Base-by-base conservation (phyloP, 2,113 vertebrate genomes). In the Misgurnus mizolepis region DNA sequence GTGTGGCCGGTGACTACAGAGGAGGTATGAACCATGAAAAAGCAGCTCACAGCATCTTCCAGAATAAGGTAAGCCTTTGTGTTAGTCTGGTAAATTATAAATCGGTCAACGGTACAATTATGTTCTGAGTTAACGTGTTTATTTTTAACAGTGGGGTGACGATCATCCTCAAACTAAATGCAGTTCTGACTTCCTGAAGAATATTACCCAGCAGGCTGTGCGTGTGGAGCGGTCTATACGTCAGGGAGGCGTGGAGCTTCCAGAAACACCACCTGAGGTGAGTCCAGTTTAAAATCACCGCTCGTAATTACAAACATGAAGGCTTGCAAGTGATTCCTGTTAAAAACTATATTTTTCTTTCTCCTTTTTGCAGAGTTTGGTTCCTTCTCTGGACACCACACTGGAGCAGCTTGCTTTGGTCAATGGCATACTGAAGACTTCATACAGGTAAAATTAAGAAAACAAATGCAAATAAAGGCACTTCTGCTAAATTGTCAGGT, bases 151-250 rank as follows among this genome's bases (percentile, higher is more conserved):
- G 94, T 91, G 91, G 65, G 93, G 94, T n/a, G 92, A 94, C 45
- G 89, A 90, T 74, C 93, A 95, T 81, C 80, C 89, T 40, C 93
- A 92, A 84, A 93, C 94, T 4, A 80, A 47, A 49, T 89, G 86
- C 86, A 95, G 93, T 84, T 90, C 91, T 62, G 92, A 94, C 22
- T 95, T 93, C 75, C 83, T 95, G 72, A 85, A 87, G 56, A 89
- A 89, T 14, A 91, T 95, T 62, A 95, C 94, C 70, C 92, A 94
- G 82, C 93, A 95, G 82, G 94, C 94, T 0, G 94, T 95, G 77
- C 91, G 90, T 68, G 92, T 94, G 60, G 94, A 95, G 34, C 91
- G 94, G 49, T 91, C 91, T 41, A 89, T 94, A 81, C 90, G 94
- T 67, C 91, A 95, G 85, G 91, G 92, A n/a, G 91, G 90, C 56